Conservation (phyloP, 1,140 invertebrate species). For the Helicoverpa armigera region DNA sequence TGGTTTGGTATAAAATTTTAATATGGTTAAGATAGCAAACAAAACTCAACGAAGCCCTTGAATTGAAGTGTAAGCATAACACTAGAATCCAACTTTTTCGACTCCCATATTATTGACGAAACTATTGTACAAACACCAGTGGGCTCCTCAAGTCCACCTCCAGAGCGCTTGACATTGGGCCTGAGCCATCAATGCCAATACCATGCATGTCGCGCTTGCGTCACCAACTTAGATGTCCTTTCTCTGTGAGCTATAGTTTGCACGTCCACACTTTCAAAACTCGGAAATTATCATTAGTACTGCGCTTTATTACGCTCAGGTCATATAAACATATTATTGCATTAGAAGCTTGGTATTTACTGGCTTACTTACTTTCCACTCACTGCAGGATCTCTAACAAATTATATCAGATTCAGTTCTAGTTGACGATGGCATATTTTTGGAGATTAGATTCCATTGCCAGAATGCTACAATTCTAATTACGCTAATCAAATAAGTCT, state of each 20-base stretch:
- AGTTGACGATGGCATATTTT: too few relatives aligned
- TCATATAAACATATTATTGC: too few relatives aligned
- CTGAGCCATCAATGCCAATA: conserved; percentile 25
- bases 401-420: background rate
- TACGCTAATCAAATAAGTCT: too few relatives aligned
- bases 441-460: too few relatives aligned
- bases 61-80: too few relatives aligned
- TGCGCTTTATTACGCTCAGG: background rate
- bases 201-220: background rate
- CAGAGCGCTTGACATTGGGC: conserved; percentile 11
- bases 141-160: background rate
- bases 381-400: background rate
- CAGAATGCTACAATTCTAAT: too few relatives aligned
- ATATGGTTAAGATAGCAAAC: too few relatives aligned
- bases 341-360: too few relatives aligned
- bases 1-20: too few relatives aligned
- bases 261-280: conserved; percentile 24
- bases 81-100: too few relatives aligned
- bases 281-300: conserved; percentile 1
- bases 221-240: conserved; percentile 20
- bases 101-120: background rate
- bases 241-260: conserved; percentile 2
- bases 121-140: background rate
- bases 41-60: too few relatives aligned
- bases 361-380: background rate